These are phyloP conservation scores for Metopolophium dirhodum DNA, from an alignment of 1,140 invertebrate species.

Conservation along the genomic window DNA sequence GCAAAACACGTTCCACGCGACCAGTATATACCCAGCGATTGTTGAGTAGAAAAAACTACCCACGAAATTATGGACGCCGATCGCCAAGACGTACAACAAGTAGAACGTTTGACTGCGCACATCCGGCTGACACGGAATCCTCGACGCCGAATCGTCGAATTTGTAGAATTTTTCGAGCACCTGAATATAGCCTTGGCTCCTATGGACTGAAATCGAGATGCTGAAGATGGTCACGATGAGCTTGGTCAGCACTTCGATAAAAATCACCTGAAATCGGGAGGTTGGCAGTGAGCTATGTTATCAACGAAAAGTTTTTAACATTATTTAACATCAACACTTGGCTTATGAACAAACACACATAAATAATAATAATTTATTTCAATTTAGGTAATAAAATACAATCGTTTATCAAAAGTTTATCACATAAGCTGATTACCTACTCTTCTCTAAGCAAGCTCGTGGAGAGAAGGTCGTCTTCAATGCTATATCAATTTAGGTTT, in stretches of 20 bases:
- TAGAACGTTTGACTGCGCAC: neutral
- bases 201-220: neutral
- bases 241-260: neutral
- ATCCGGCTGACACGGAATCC: too few species aligned
- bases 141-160: neutral
- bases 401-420: too few species aligned
- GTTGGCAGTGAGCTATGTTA: neutral
- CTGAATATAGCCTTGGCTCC: neutral
- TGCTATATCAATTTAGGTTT: too few species aligned
- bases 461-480: too few species aligned
- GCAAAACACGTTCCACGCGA: neutral
- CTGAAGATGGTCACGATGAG: neutral
- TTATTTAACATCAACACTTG: neutral
- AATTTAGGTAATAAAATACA: too few species aligned
- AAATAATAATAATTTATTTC: too few species aligned
- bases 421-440: too few species aligned
- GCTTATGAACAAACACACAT: too few species aligned
- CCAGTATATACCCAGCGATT: neutral
- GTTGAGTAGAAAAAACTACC: too few species aligned
- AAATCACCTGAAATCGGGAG: slow-evolving; percentile 21
- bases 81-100: neutral
- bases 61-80: neutral
- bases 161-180: neutral
- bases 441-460: too few species aligned
- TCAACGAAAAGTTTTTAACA: neutral